A percentile compares a stretch with the other conserved stretches of the same genome.
These are phyloP conservation scores for Phaethornis superciliosus DNA, from an alignment of 2,113 vertebrate genomes.

Conservation along the genomic window DNA sequence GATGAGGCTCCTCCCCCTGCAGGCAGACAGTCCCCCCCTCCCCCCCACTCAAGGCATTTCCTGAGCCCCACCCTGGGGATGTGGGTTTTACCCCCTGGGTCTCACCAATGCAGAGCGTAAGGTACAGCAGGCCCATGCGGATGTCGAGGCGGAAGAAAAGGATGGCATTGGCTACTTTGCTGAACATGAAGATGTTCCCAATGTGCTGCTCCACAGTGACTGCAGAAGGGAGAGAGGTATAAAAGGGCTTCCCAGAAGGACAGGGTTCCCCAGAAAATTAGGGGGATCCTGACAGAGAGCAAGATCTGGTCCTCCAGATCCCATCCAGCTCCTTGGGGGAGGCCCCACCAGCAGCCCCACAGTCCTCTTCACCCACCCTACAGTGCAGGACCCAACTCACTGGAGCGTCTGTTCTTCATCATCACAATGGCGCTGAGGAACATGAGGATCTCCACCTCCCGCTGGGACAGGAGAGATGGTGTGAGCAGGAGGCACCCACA, in stretches of 20 bases:
- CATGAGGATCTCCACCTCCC: constrained; percentile 97
- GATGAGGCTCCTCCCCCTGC: neutral
- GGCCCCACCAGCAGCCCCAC: rapidly evolving
- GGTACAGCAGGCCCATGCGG: constrained; percentile 90
- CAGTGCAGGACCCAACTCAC: constrained; percentile 74
- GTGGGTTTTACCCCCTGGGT: rapidly evolving
- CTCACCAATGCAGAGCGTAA: constrained; percentile 91
- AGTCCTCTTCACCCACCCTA: rapidly evolving
- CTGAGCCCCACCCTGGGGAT: neutral
- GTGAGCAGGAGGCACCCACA: neutral
- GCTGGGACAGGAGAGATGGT: constrained; percentile 66
- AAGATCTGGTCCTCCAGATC: neutral
- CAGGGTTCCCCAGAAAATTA: neutral
- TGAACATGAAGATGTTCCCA: constrained; percentile 96
- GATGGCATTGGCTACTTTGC: constrained; percentile 93
- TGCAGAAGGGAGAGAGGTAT: constrained; percentile 1
- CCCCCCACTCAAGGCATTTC: rapidly evolving
- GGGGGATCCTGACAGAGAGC: no score
- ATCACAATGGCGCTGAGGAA: constrained; percentile 97
- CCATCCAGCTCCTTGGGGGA: neutral
- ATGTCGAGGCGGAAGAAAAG: constrained; percentile 96
- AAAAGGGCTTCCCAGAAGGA: neutral
- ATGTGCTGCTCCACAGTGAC: constrained; percentile 94
- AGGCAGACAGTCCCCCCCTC: neutral
- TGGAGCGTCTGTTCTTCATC: constrained; percentile 98